Base-by-base conservation (phyloP, 1,140 invertebrate genomes). In the Pteromalus puparum region DNA sequence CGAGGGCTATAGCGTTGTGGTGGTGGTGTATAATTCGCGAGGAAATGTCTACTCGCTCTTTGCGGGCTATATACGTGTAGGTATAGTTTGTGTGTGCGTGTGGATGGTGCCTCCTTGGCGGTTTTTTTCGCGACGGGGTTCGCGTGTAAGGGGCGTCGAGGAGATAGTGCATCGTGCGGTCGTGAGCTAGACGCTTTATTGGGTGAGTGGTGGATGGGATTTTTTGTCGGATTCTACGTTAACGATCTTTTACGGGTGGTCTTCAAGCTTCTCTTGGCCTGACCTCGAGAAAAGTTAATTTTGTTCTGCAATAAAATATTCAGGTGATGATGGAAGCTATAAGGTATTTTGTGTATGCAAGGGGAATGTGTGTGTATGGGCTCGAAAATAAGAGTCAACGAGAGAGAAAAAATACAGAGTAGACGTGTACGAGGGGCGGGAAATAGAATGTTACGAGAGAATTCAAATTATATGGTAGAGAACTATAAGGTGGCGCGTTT, bases 21-120 rank as follows among this genome's bases (percentile, higher is more conserved):
- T 61, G 21, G 18, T 61, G 18, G 53, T n/a, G 21, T 61, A 81
- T 76, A 68, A 76, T 76, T 82, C 72, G 81, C 73, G 53, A 82
- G 28, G 53, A 75, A 75, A 61, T 74, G 30, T n/a, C 68, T 70
- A 18, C 68, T 30, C 68, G 13, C 68, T 70, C 28, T 70, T 70
- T 70, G 68, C 15, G 2, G 24, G 68, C 15, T 28, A 70, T 28
- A 70, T 70, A 70, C 21, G 10, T 15, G 68, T 28, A 12, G 68
- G 7, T 26, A 70, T 3, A 24, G 10, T 10, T 42, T 10, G 38
- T 10, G 68, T 30, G 28, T 3, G 26, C 7, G 26, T 70, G 68
- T 70, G 68, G 24, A 24, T 30, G 68, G 28, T 30, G 21, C 10
- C 68, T 28, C 24, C 24, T 70, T 26, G 10, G 68, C 26, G 68